Percentiles rank a stretch among this genome's conserved stretches.
Evolutionary conservation across 2,888 invertebrate genomes (phyloP).

Genomic region (Orgyia antiqua): DNA sequence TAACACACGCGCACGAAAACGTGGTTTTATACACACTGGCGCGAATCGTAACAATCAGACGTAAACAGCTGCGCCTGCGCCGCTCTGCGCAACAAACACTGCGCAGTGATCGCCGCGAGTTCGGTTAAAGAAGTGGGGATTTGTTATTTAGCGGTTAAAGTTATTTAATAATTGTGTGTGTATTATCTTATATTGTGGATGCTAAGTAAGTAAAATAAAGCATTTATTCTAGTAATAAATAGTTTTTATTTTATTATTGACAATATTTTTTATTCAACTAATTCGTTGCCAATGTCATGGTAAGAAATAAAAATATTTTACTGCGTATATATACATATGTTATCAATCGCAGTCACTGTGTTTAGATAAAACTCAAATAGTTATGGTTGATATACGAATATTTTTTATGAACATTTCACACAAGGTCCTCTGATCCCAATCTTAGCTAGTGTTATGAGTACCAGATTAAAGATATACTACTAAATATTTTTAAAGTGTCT

Average conservation of each 20-base stretch:
- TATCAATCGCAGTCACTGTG: too few species aligned
- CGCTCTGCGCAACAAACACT: conserved; percentile 1
- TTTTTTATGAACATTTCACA: too few species aligned
- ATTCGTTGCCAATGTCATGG: not conserved
- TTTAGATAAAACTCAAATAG: too few species aligned
- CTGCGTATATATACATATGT: too few species aligned
- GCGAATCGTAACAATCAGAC: conserved; percentile 13
- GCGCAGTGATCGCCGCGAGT: conserved; percentile 14
- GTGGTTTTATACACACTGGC: conserved; percentile 12
- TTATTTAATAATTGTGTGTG: not conserved
- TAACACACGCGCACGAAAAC: conserved; percentile 14
- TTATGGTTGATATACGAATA: too few species aligned
- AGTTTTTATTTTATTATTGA: too few species aligned
- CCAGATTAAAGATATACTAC: too few species aligned
- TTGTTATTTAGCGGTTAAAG: not conserved
- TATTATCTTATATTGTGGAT: not conserved
- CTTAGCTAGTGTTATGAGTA: too few species aligned
- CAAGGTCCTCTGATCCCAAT: too few species aligned
- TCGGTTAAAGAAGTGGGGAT: conserved; percentile 6
- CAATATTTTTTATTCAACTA: conserved; percentile 1
- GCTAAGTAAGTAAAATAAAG: too few species aligned
- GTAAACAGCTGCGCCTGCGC: not conserved
- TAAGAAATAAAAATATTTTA: too few species aligned
- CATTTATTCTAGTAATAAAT: conserved; percentile 5
- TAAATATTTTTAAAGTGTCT: too few species aligned